Base-by-base conservation (phyloP, 2,797 vertebrate genomes). In the Pseudocheirus occidentalis region DNA sequence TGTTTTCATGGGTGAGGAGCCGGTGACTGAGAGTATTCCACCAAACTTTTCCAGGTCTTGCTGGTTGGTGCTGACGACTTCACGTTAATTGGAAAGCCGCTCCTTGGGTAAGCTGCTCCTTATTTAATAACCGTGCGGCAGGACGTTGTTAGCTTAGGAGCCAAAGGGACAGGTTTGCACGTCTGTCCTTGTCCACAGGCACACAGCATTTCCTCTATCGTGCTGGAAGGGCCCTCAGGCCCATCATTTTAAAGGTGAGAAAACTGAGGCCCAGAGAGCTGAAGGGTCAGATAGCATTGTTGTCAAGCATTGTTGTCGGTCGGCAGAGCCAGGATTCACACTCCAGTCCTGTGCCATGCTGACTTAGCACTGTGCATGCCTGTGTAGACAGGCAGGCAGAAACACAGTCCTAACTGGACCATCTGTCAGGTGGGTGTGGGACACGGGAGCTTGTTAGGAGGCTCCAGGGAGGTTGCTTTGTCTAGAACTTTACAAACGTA, bases 1-100 rank as follows among this genome's bases (percentile, higher is more conserved):
- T 52, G 52, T 52, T 21, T 34, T 1, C 29, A 0, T 1, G 2
- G 24, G 6, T 91, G 2, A 29, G 3, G 16, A 92, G 52, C 9
- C 14, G 0, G 13, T 92, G 93, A 95, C 29, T 31, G 94, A 56
- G 93, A 90, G 92, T 34, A 34, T 3, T 2, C 92, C 2, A 0
- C 93, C 95, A 96, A 1, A 13, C 93, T 55, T 92, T 93, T 95
- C 0, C 95, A 99, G 99, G 99, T 99, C 89, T 97, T 99, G 97
- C 96, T 99, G 96, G 98, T 99, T 0, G 99, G 99, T 87, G 98
- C 99, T 12, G 98, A 99, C 2, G 97, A 99, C 96, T 99, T 99
- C 99, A 99, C 99, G 0, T 98, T 99, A 7, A 53, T 99, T 0
- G 99, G 99, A 52, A 99, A 99, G 97, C 99, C 99, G 0, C 98